Evolutionary conservation across 2,888 invertebrate genomes (phyloP).

Genomic region (Hipparchia sbordonii): DNA sequence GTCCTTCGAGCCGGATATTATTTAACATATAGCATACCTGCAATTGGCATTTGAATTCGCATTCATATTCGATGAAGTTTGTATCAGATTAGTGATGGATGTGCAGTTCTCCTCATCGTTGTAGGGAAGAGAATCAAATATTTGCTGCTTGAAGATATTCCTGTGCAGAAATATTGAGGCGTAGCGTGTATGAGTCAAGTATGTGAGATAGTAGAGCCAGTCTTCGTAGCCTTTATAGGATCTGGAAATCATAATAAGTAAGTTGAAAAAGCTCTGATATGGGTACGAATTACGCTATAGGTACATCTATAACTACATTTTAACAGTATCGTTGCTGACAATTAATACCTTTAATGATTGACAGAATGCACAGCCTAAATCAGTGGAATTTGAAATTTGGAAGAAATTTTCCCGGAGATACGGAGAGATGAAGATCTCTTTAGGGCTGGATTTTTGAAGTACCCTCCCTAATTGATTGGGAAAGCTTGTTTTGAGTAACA

Average conservation of each 20-base stretch:
- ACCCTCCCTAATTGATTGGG: too few species aligned
- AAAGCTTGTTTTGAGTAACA: too few species aligned
- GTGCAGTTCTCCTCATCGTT: conserved; percentile 81
- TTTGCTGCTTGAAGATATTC: conserved; percentile 85
- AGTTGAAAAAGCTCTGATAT: background rate
- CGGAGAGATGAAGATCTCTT: too few species aligned
- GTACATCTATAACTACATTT: too few species aligned
- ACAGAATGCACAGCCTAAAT: too few species aligned
- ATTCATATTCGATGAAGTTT: conserved; percentile 76
- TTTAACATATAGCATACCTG: conserved; percentile 60
- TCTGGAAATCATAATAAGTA: conserved; percentile 66
- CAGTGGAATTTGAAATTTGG: too few species aligned
- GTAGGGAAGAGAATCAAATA: conserved; percentile 80
- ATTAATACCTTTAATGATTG: too few species aligned
- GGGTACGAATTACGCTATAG: too few species aligned
- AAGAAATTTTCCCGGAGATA: too few species aligned
- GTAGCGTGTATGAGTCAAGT: conserved; percentile 90
- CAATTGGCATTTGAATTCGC: conserved; percentile 83
- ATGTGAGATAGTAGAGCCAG: conserved; percentile 91
- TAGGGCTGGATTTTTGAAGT: too few species aligned
- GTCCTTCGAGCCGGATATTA: background rate
- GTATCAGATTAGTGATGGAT: conserved; percentile 77
- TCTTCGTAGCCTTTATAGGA: conserved; percentile 90
- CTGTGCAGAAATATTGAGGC: conserved; percentile 89
- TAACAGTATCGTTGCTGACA: too few species aligned